Percentiles rank a stretch among this genome's conserved stretches.
These are phyloP conservation scores for Drosophila tripunctata DNA, from an alignment of 2,888 invertebrate species.

Conservation along the genomic window DNA sequence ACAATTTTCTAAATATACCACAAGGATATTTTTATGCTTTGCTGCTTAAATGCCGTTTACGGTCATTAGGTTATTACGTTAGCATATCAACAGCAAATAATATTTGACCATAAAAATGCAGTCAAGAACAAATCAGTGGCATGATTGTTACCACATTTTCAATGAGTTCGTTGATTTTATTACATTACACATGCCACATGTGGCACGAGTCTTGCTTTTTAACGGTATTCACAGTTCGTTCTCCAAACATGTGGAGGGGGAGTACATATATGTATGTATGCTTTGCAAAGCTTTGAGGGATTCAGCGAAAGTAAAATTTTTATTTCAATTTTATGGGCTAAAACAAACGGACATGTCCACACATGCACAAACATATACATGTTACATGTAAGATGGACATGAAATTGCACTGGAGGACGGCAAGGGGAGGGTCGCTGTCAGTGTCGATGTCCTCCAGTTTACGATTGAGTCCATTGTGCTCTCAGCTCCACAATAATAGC, in stretches of 20 bases:
- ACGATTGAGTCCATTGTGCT: constrained; percentile 26
- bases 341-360: constrained; percentile 20
- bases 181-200: constrained; percentile 6
- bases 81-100: constrained; percentile 13
- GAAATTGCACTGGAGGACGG: not conserved
- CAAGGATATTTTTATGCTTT: not conserved
- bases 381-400: too few relatives aligned
- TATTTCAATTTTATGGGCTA: constrained; percentile 44
- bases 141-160: constrained; percentile 22
- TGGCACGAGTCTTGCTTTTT: constrained; percentile 16
- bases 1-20: not conserved
- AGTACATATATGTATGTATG: not conserved
- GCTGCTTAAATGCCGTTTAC: constrained; percentile 3
- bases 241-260: not conserved
- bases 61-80: constrained; percentile 10
- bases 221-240: constrained; percentile 15
- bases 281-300: not conserved
- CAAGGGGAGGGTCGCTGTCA: not conserved
- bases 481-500: constrained; percentile 22
- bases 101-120: constrained; percentile 14
- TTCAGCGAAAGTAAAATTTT: constrained; percentile 31
- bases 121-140: constrained; percentile 18
- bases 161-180: constrained; percentile 15
- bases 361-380: not conserved
- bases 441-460: constrained; percentile 14